A percentile compares a stretch with the other conserved stretches of the same genome.
phyloP scores from a whole-genome alignment of 1,140 invertebrate genomes.

The Papilio helenus region DNA sequence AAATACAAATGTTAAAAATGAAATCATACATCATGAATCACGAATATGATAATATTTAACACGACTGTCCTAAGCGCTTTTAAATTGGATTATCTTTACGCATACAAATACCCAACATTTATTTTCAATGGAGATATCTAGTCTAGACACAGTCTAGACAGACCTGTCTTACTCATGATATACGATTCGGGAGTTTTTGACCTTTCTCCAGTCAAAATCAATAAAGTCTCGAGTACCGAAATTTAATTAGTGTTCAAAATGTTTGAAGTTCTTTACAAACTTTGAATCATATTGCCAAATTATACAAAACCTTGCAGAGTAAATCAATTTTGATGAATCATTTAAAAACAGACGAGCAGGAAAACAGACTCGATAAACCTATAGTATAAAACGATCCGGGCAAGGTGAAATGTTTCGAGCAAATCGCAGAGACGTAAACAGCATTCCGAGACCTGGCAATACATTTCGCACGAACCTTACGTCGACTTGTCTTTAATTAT shows the following conservation, averaged over 20 bases:
- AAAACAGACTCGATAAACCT: not conserved
- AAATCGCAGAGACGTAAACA: slow-evolving; percentile 26
- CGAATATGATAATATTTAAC: not conserved
- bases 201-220: slow-evolving; percentile 42
- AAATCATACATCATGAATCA: not conserved
- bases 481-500: slow-evolving; percentile 35
- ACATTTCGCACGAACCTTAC: slow-evolving; percentile 30
- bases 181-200: slow-evolving; percentile 48
- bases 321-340: not conserved
- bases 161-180: slow-evolving; percentile 44
- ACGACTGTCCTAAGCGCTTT: slow-evolving; percentile 3
- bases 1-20: not conserved
- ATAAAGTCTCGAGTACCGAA: slow-evolving; percentile 39
- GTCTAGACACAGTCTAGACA: slow-evolving; percentile 69
- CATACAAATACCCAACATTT: not conserved
- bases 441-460: slow-evolving; percentile 22
- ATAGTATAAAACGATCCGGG: not conserved
- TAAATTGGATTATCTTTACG: slow-evolving; percentile 38
- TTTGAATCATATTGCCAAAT: not conserved
- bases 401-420: slow-evolving; percentile 24
- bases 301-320: not conserved
- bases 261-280: not conserved
- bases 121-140: slow-evolving; percentile 24
- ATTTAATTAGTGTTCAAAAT: not conserved
- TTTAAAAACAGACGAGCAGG: not conserved